Conservation (phyloP, 1,140 invertebrate species). For the Drosophila nannoptera region DNA sequence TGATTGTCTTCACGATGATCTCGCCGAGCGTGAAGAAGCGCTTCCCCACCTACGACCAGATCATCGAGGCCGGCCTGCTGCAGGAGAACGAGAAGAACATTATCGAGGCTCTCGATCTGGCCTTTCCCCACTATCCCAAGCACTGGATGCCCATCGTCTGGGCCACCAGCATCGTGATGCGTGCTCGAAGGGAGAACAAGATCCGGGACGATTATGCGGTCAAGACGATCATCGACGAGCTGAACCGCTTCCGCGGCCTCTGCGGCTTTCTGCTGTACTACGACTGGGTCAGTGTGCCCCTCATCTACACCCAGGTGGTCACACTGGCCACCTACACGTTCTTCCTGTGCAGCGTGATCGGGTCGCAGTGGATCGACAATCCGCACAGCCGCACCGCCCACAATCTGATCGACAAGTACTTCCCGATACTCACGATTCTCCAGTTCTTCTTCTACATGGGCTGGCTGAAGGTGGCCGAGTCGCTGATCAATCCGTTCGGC, state of each 20-base stretch:
- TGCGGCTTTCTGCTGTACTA: constrained; percentile 91
- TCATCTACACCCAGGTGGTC: constrained; percentile 97
- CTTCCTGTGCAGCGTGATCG: constrained; percentile 87
- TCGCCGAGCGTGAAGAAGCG: constrained; percentile 94
- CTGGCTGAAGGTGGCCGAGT: constrained; percentile 91
- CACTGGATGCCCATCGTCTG: constrained; percentile 98
- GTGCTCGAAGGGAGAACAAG: constrained; percentile 91
- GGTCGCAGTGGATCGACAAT: constrained; percentile 86
- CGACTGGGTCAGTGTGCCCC: constrained; percentile 93
- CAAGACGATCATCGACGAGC: constrained; percentile 92
- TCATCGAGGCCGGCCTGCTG: constrained; percentile 92
- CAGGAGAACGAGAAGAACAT: constrained; percentile 90
- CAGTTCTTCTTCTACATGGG: constrained; percentile 93
- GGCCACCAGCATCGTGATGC: constrained; percentile 93
- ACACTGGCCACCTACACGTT: constrained; percentile 95
- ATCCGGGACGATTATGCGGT: constrained; percentile 96
- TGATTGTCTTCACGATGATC: constrained; percentile 90
- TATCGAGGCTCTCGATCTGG: constrained; percentile 87
- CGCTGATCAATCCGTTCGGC: constrained; percentile 90
- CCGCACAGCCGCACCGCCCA: constrained; percentile 65
- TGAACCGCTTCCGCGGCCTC: constrained; percentile 92
- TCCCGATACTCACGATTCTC: constrained; percentile 90
- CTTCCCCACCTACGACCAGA: constrained; percentile 92
- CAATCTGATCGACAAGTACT: constrained; percentile 84
- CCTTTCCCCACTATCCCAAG: constrained; percentile 92